A percentile compares a stretch with the other conserved stretches of the same genome.
phyloP scores from a whole-genome alignment of 2,797 vertebrate species.

The Bovichtus diacanthus region DNA sequence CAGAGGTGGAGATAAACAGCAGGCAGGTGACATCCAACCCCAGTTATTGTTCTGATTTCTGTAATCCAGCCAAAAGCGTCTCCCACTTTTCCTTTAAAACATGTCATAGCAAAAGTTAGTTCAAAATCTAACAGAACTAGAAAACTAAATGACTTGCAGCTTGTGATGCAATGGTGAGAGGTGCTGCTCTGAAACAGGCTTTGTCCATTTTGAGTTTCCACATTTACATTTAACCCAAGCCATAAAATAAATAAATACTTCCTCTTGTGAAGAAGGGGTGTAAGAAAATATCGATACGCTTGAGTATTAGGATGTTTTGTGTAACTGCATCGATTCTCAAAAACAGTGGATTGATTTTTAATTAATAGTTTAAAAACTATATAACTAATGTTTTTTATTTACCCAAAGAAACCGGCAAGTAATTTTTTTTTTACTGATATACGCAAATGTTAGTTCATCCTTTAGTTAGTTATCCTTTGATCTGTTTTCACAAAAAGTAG shows the following conservation, averaged over 20 bases:
- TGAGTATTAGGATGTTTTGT: no score
- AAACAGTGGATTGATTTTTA: no score
- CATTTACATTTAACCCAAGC: constrained; percentile 9
- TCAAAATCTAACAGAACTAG: constrained; percentile 41
- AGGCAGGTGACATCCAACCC: constrained; percentile 82
- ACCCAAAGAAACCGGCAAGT: no score
- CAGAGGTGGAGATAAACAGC: constrained; percentile 78
- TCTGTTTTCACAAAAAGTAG: no score
- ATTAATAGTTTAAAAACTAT: no score
- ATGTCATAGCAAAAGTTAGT: constrained; percentile 18
- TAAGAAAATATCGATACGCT: no score
- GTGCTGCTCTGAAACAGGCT: constrained; percentile 18
- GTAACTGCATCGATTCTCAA: no score
- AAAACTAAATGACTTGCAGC: constrained; percentile 11
- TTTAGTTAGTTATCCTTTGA: no score
- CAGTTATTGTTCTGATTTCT: constrained; percentile 65
- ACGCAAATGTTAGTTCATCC: no score
- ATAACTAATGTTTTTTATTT: no score
- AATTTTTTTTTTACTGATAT: no score
- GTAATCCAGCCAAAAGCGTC: constrained; percentile 67
- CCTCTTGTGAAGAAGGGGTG: not conserved
- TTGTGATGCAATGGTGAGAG: constrained; percentile 35
- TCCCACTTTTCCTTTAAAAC: constrained; percentile 32
- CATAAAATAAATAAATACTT: constrained; percentile 12
- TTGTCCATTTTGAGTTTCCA: constrained; percentile 36